Conservation (phyloP, 2,113 vertebrate genomes). For the Bothrops jararaca region DNA sequence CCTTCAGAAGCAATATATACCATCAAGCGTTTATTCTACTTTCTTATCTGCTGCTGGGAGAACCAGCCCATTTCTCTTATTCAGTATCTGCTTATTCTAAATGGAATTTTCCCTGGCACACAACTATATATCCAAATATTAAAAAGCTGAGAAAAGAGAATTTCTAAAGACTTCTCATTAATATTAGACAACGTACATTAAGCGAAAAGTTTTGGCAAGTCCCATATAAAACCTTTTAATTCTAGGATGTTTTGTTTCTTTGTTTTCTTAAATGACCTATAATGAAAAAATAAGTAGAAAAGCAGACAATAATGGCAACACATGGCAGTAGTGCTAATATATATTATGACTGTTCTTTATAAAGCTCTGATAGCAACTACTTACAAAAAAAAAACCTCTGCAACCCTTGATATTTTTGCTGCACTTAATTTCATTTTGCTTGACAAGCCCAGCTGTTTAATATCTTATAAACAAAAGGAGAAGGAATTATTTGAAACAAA, state of each 20-base stretch:
- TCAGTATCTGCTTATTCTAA: neutral
- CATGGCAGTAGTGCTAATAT: slow-evolving; percentile 2
- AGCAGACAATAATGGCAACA: slow-evolving; percentile 1
- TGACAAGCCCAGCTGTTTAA: slow-evolving; percentile 4
- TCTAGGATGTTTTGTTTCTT: neutral
- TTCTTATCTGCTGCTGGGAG: neutral
- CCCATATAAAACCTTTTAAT: neutral
- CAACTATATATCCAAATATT: neutral
- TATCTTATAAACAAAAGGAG: neutral
- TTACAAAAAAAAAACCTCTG: neutral
- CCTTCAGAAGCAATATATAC: neutral
- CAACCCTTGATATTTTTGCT: slow-evolving; percentile 2
- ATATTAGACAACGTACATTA: neutral
- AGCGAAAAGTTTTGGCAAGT: neutral
- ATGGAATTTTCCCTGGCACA: neutral
- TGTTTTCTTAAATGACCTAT: neutral
- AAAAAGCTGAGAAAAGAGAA: neutral
- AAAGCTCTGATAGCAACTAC: neutral
- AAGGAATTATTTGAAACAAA: neutral
- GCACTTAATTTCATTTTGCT: slow-evolving; percentile 24
- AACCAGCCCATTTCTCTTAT: neutral
- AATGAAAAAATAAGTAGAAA: slow-evolving; percentile 19
- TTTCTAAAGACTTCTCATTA: neutral
- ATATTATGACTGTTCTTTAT: slow-evolving; percentile 4
- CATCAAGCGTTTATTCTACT: neutral